phyloP scores from a whole-genome alignment of 2,888 invertebrate genomes.

The Hirtodrosophila trivittata region DNA sequence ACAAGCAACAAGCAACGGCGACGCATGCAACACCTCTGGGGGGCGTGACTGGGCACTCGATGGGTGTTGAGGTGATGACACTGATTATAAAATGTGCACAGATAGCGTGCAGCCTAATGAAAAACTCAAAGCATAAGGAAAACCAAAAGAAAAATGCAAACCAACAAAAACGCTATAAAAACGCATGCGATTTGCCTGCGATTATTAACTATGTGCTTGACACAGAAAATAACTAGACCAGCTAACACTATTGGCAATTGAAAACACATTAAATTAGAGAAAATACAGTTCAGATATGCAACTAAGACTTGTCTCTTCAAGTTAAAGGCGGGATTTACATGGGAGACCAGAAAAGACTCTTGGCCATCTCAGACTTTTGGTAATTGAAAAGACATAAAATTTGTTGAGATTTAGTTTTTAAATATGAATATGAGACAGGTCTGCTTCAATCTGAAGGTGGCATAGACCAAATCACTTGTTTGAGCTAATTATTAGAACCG shows the following conservation, averaged over 20 bases:
- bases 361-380: slow-evolving; percentile 2
- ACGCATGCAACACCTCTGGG: slow-evolving; percentile 28
- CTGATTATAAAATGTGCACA: slow-evolving; percentile 67
- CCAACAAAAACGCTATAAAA: slow-evolving; percentile 12
- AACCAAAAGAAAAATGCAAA: slow-evolving; percentile 3
- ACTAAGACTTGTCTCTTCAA: too few relatives aligned
- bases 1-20: slow-evolving; percentile 18
- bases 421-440: too few relatives aligned
- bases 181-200: slow-evolving; percentile 12
- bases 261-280: too few relatives aligned
- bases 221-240: slow-evolving; percentile 1
- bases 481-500: slow-evolving; percentile 12
- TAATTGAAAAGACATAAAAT: slow-evolving; percentile 13
- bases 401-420: too few relatives aligned
- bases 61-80: slow-evolving; percentile 72
- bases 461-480: background rate
- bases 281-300: too few relatives aligned
- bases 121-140: slow-evolving; percentile 1
- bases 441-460: too few relatives aligned
- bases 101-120: slow-evolving; percentile 25
- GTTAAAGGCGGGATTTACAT: too few relatives aligned
- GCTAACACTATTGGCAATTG: background rate
- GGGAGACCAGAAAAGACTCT: too few relatives aligned
- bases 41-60: slow-evolving; percentile 40
- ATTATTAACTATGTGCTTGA: slow-evolving; percentile 27